Conservation (phyloP, 2,888 invertebrate genomes). For the Agriopis aurantiaria region DNA sequence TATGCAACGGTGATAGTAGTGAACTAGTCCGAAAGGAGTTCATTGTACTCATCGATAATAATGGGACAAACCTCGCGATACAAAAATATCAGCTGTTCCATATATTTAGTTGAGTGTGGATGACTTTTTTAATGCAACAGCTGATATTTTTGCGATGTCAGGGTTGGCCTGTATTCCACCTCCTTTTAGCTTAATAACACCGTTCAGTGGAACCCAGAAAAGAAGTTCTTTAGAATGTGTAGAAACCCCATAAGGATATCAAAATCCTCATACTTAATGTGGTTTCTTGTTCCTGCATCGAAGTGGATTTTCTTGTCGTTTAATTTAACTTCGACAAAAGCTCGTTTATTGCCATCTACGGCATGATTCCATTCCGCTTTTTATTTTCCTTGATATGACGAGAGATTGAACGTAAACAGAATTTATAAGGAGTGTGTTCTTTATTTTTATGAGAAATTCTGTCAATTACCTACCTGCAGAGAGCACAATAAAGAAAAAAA, state of each 20-base stretch:
- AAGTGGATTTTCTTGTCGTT: constrained; percentile 34
- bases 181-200: too few relatives aligned
- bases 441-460: not conserved
- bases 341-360: constrained; percentile 17
- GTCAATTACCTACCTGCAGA: not conserved
- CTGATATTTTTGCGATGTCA: too few relatives aligned
- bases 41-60: too few relatives aligned
- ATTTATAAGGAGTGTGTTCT: not conserved
- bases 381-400: constrained; percentile 23
- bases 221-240: not conserved
- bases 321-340: constrained; percentile 21
- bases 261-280: constrained; percentile 15
- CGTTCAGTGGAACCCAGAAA: too few relatives aligned
- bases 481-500: too few relatives aligned
- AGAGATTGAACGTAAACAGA: constrained; percentile 15
- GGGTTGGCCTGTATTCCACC: too few relatives aligned
- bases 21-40: too few relatives aligned
- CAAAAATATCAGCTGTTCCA: too few relatives aligned
- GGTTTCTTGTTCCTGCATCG: constrained; percentile 9
- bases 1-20: too few relatives aligned
- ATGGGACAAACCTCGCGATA: too few relatives aligned
- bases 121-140: too few relatives aligned
- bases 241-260: constrained; percentile 8
- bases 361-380: constrained; percentile 15
- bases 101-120: too few relatives aligned